Conservation (phyloP, 1,140 invertebrate genomes). For the Bemisia tabaci region DNA sequence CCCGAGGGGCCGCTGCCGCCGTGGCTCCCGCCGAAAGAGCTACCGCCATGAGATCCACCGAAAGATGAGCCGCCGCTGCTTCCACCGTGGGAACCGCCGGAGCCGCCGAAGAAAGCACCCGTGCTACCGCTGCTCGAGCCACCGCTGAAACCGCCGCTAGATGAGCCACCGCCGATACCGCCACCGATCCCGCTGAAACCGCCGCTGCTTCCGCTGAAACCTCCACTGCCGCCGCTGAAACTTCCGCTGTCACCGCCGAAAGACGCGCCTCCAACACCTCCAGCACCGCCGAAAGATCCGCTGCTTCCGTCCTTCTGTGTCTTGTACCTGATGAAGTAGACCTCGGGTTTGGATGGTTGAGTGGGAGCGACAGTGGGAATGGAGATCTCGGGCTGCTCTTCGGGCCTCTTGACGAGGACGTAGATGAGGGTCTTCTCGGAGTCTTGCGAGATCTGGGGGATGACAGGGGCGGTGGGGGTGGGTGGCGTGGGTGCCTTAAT, state of each 20-base stretch:
- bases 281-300: conserved; percentile 29
- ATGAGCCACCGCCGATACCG: conserved; percentile 24
- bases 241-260: conserved; percentile 28
- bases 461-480: conserved; percentile 52
- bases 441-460: conserved; percentile 56
- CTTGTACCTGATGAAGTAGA: conserved; percentile 78
- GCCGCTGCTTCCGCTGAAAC: conserved; percentile 29
- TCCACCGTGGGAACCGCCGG: conserved; percentile 14
- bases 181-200: conserved; percentile 28
- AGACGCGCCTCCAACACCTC: conserved; percentile 28
- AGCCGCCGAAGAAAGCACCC: conserved; percentile 21
- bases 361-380: conserved; percentile 59
- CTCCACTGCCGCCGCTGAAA: conserved; percentile 27
- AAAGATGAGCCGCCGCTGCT: neutral
- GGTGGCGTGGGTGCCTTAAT: conserved; percentile 72
- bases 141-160: conserved; percentile 25
- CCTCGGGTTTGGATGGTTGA: conserved; percentile 68
- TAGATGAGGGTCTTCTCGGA: conserved; percentile 83
- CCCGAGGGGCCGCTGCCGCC: conserved; percentile 37
- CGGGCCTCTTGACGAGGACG: conserved; percentile 71
- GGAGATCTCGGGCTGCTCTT: conserved; percentile 59
- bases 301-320: conserved; percentile 44
- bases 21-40: neutral
- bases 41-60: conserved; percentile 11
- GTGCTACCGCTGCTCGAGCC: conserved; percentile 24